Evolutionary conservation across 2,113 vertebrate species (phyloP), one percentile per base, ranked within the genome.

Genomic region (Donacobius atricapilla): DNA sequence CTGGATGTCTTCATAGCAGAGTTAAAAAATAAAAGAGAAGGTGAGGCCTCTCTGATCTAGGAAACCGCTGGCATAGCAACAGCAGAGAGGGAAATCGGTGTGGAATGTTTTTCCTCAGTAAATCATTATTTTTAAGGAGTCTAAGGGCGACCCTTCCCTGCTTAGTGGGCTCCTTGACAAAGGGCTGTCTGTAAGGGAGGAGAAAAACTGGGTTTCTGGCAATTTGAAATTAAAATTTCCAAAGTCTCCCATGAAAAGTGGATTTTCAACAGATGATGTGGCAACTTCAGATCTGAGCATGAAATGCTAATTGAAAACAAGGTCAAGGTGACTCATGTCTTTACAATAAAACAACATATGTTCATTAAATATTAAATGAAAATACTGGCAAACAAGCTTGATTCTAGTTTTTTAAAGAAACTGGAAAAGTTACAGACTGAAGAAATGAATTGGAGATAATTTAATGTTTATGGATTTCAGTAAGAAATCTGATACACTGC

Each of bases 391-490:
- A 87, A 89, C 57, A 73, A 78, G 25, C 15, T 42, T 66, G 64
- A 53, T 25, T 80, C 21, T 31, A 47, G 10, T 13, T 75, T 93
- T 80, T 88, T 24, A 48, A 79, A 66, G 48, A 91, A 93, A 61
- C 8, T n/a, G n/a, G 33, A 66, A 56, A 75, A 47, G 15, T 42
- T 82, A 79, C 63, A 70, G 54, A 68, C 63, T 63, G 48, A 68
- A 75, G 24, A 94, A 93, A 95, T 84, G 4, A 80, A 88, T 47
- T 94, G 22, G 39, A 83, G 8, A 48, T 86, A 89, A 92, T 73
- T 69, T 75, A 87, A 90, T 17, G n/a, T 90, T 76, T 89, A 89
- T 66, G 33, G 80, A 95, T 90, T 95, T 91, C 47, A 81, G 73
- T 76, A 69, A 95, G 65, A 83, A 91, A 94, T 53, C n/a, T 73